A percentile compares a stretch with the other conserved stretches of the same genome.
phyloP scores from a whole-genome alignment of 2,797 vertebrate genomes.

The Pempheris klunzingeri region DNA sequence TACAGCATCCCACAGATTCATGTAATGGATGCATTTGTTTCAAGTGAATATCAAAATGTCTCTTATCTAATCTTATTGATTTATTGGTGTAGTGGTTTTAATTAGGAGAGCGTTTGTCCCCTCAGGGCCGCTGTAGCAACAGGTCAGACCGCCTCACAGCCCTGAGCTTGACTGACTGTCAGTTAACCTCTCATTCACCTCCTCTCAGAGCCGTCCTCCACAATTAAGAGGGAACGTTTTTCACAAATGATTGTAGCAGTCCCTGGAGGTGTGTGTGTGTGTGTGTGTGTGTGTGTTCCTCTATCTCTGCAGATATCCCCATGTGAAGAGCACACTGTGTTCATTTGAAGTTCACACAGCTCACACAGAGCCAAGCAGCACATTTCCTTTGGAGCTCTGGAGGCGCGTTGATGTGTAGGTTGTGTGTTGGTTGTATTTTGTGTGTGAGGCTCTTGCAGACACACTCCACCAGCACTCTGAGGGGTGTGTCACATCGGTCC shows the following conservation, averaged over 20 bases:
- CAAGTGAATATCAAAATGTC: background rate
- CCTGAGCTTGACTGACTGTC: constrained; percentile 18
- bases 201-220: constrained; percentile 9
- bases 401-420: constrained; percentile 4
- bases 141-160: constrained; percentile 24
- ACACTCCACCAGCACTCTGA: constrained; percentile 4
- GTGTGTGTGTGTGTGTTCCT: constrained; percentile 8
- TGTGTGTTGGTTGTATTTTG: background rate
- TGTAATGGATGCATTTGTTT: background rate
- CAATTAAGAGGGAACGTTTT: constrained; percentile 11
- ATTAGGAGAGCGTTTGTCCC: background rate
- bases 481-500: background rate
- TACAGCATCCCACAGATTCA: background rate
- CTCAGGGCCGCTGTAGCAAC: background rate
- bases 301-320: constrained; percentile 16
- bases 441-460: constrained; percentile 3
- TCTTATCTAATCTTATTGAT: background rate
- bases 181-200: constrained; percentile 48
- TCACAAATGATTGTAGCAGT: constrained; percentile 9
- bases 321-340: constrained; percentile 16
- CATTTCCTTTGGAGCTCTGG: background rate
- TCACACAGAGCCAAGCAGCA: constrained; percentile 7
- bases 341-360: constrained; percentile 21
- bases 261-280: constrained; percentile 15
- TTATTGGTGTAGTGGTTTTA: background rate